Evolutionary conservation across 2,113 vertebrate species (phyloP).

Genomic region (Hiodon alosoides): DNA sequence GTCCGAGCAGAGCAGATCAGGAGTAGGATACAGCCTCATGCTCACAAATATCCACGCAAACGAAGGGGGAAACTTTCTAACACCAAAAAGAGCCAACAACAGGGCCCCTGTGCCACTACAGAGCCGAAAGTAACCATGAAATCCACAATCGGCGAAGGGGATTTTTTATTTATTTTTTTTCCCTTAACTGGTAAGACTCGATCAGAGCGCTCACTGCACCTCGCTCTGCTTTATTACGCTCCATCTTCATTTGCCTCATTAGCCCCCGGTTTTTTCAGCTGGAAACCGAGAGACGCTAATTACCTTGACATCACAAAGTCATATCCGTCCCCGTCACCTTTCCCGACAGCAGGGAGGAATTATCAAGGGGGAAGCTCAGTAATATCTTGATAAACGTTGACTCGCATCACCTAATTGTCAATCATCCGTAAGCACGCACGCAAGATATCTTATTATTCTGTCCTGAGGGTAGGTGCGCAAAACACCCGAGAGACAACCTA

Average conservation of each 20-base stretch:
- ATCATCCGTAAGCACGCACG: conserved; percentile 56
- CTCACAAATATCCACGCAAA: too few relatives aligned
- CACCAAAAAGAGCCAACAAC: too few relatives aligned
- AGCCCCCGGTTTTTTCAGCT: conserved; percentile 71
- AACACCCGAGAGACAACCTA: conserved; percentile 54
- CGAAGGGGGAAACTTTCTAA: too few relatives aligned
- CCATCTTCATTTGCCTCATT: conserved; percentile 73
- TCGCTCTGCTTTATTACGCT: conserved; percentile 56
- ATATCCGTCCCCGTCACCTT: conserved; percentile 60
- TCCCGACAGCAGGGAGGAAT: conserved; percentile 67
- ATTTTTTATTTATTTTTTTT: not conserved
- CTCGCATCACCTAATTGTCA: conserved; percentile 63
- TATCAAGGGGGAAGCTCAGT: conserved; percentile 64
- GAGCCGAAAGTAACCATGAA: too few relatives aligned
- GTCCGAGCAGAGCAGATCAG: not conserved
- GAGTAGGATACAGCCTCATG: not conserved
- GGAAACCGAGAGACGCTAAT: conserved; percentile 73
- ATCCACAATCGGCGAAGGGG: not conserved
- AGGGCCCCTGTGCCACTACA: too few relatives aligned
- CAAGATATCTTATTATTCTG: conserved; percentile 61
- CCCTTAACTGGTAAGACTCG: conserved; percentile 43
- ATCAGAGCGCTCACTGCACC: conserved; percentile 56
- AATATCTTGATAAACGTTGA: conserved; percentile 67
- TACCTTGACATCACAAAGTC: conserved; percentile 67
- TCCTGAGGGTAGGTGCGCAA: conserved; percentile 50